Conservation (phyloP, 2,797 vertebrate genomes). For the Setipinna tenuifilis region DNA sequence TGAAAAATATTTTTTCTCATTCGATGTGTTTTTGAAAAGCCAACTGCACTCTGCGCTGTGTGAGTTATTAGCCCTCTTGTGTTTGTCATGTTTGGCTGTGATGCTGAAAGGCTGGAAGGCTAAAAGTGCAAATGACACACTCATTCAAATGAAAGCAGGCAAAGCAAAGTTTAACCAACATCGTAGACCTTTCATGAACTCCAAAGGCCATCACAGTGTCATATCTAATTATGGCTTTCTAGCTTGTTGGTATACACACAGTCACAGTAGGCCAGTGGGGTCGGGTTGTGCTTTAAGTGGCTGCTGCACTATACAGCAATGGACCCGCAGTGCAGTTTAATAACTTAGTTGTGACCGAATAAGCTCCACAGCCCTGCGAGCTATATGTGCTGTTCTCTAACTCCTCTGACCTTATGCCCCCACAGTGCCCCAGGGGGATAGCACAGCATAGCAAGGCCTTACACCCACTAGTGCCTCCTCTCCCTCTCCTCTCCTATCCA, state of each 20-base stretch:
- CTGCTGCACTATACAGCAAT: neutral
- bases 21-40: neutral
- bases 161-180: neutral
- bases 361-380: neutral
- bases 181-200: neutral
- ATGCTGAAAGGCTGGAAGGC: neutral
- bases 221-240: slow-evolving; percentile 1
- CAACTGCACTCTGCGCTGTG: neutral
- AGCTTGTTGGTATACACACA: neutral
- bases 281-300: neutral
- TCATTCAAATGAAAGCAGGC: neutral
- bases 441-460: too few species aligned
- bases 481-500: too few species aligned
- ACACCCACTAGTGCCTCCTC: too few species aligned
- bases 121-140: neutral
- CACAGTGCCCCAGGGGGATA: too few species aligned
- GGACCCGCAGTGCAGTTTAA: neutral
- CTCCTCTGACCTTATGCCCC: too few species aligned
- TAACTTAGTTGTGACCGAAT: neutral
- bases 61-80: neutral
- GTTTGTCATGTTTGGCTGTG: neutral
- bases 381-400: neutral
- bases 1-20: slow-evolving; percentile 5
- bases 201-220: neutral
- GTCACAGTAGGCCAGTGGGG: neutral